phyloP scores from a whole-genome alignment of 2,113 vertebrate genomes.

The Canis aureus region DNA sequence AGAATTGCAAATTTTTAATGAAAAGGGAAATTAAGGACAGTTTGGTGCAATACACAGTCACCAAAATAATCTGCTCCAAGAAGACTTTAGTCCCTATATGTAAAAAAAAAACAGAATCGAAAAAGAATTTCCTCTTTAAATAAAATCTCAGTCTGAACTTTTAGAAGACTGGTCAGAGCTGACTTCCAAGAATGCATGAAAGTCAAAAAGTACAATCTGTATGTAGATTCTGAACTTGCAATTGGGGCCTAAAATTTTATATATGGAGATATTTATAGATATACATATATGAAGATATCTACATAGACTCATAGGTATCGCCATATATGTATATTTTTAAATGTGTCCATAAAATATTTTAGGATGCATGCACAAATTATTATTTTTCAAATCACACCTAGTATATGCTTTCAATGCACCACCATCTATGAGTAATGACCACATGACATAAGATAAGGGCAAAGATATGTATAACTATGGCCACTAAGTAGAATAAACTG shows the following conservation, averaged over 20 bases:
- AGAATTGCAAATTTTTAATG: slow-evolving; percentile 72
- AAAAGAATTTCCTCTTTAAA: slow-evolving; percentile 36
- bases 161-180: neutral
- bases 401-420: neutral
- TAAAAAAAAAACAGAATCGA: slow-evolving; percentile 51
- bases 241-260: neutral
- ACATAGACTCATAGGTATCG: too few species aligned
- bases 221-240: slow-evolving; percentile 40
- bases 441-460: neutral
- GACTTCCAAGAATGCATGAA: neutral
- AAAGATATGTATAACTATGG: slow-evolving; percentile 57
- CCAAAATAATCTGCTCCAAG: slow-evolving; percentile 31
- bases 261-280: too few species aligned
- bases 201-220: neutral
- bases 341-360: slow-evolving; percentile 21
- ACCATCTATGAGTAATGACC: neutral
- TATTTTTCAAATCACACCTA: slow-evolving; percentile 17
- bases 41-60: slow-evolving; percentile 34
- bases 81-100: neutral
- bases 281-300: too few species aligned
- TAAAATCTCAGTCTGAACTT: slow-evolving; percentile 51
- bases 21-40: slow-evolving; percentile 62
- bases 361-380: slow-evolving; percentile 10
- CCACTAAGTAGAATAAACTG: slow-evolving; percentile 74
- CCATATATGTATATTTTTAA: neutral